Conservation (phyloP, 2,888 invertebrate species). For the Hydropsyche betteni region DNA sequence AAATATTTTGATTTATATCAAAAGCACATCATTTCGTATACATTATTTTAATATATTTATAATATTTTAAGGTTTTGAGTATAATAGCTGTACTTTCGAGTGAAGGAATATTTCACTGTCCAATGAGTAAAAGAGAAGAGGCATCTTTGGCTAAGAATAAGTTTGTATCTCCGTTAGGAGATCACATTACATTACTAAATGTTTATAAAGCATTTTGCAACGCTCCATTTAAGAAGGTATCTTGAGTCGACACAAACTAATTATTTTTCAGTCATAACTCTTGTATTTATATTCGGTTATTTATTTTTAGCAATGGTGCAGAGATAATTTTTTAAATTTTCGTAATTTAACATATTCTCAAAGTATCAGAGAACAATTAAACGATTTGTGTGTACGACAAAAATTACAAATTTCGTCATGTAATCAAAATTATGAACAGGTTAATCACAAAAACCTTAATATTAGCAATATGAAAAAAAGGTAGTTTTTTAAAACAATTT, state of each 20-base stretch:
- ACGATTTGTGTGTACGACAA: constrained; percentile 73
- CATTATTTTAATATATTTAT: constrained; percentile 16
- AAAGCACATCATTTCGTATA: not conserved
- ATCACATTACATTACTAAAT: constrained; percentile 91
- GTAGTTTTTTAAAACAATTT: constrained; percentile 54
- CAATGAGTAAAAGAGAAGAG: constrained; percentile 78
- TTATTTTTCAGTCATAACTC: not conserved
- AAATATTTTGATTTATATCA: constrained; percentile 26
- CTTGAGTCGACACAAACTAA: constrained; percentile 9
- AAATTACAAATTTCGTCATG: constrained; percentile 73
- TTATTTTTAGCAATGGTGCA: constrained; percentile 80
- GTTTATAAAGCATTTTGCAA: constrained; percentile 83
- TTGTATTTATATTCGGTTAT: not conserved
- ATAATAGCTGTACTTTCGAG: constrained; percentile 89
- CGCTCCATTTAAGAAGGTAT: constrained; percentile 73
- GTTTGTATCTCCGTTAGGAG: constrained; percentile 87
- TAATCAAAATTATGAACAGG: constrained; percentile 69
- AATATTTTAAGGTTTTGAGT: constrained; percentile 71
- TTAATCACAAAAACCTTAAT: constrained; percentile 53
- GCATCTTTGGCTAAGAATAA: constrained; percentile 78
- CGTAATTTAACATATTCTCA: constrained; percentile 83
- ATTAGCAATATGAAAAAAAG: constrained; percentile 55
- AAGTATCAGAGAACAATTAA: constrained; percentile 82
- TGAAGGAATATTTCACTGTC: constrained; percentile 84
- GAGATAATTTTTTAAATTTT: constrained; percentile 85